Conservation (phyloP, 2,113 vertebrate genomes). For the Phoenicopterus ruber region DNA sequence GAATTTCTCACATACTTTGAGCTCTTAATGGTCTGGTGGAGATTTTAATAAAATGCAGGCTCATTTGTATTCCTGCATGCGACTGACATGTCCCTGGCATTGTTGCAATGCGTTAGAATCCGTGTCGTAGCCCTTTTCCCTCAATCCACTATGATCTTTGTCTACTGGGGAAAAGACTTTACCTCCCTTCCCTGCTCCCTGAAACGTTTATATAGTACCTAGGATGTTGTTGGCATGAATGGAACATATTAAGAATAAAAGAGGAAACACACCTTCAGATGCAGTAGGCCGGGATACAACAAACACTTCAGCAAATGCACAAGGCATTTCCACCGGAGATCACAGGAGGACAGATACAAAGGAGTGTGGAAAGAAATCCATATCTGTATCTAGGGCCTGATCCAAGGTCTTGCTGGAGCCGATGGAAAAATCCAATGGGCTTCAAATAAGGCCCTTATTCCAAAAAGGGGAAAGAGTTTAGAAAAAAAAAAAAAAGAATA, state of each 20-base stretch:
- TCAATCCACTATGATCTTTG: neutral
- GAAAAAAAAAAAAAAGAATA: neutral
- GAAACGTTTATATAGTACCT: neutral
- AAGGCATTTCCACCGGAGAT: neutral
- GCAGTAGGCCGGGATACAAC: neutral
- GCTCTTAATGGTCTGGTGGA: neutral
- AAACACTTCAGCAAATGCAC: neutral
- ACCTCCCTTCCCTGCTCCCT: neutral
- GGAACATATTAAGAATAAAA: neutral
- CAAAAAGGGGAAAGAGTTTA: neutral
- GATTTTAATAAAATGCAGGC: constrained; percentile 3
- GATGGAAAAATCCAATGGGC: neutral
- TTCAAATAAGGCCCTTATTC: neutral
- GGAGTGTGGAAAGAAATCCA: neutral
- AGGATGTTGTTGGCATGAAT: neutral
- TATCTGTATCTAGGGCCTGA: neutral
- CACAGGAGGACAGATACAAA: neutral
- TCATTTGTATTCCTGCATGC: neutral
- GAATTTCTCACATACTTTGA: constrained; percentile 19
- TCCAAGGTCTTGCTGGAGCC: neutral
- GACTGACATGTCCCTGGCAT: neutral
- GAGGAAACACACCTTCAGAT: neutral
- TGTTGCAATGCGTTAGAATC: neutral
- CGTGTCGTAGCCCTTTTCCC: neutral
- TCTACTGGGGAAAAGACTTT: neutral